A percentile compares a stretch with the other conserved stretches of the same genome.
These are phyloP conservation scores for Druceiella hillmani DNA, from an alignment of 2,888 invertebrate species.

Conservation along the genomic window DNA sequence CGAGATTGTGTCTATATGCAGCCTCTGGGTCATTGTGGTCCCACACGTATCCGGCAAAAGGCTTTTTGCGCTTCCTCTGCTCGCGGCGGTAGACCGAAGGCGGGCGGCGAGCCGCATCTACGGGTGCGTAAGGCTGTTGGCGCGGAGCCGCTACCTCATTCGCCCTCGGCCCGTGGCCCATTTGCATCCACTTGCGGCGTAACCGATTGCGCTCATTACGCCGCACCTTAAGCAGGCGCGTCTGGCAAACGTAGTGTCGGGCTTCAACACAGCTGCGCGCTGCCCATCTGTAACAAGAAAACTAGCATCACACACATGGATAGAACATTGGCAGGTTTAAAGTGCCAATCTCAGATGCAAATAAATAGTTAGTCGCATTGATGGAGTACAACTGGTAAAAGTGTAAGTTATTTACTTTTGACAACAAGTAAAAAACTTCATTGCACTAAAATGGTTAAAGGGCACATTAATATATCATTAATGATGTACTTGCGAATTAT, in stretches of 20 bases:
- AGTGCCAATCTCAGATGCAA: too few relatives aligned
- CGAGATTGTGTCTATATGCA: conserved; percentile 41
- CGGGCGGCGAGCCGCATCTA: conserved; percentile 13
- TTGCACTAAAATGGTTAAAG: too few relatives aligned
- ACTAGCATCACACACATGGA: too few relatives aligned
- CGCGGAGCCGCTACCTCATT: too few relatives aligned
- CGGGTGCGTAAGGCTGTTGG: too few relatives aligned
- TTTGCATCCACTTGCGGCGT: conserved; percentile 43
- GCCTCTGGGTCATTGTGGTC: conserved; percentile 45
- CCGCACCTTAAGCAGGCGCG: conserved; percentile 48
- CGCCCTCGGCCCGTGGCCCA: conserved; percentile 37
- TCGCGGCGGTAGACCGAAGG: conserved; percentile 25
- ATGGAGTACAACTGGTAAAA: too few relatives aligned
- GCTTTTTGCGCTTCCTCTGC: conserved; percentile 21
- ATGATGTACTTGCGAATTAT: too few relatives aligned
- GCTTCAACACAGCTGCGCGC: conserved; percentile 57
- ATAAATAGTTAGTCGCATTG: too few relatives aligned
- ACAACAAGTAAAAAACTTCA: too few relatives aligned
- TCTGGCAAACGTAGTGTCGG: conserved; percentile 68
- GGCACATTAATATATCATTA: too few relatives aligned
- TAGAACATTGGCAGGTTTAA: too few relatives aligned
- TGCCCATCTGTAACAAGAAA: conserved; percentile 54
- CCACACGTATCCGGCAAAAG: conserved; percentile 40
- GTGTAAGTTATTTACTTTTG: too few relatives aligned
- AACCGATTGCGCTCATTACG: conserved; percentile 45